phyloP scores from a whole-genome alignment of 64 coral and sea anemone genomes.

The Dendronephthya gigantea region DNA sequence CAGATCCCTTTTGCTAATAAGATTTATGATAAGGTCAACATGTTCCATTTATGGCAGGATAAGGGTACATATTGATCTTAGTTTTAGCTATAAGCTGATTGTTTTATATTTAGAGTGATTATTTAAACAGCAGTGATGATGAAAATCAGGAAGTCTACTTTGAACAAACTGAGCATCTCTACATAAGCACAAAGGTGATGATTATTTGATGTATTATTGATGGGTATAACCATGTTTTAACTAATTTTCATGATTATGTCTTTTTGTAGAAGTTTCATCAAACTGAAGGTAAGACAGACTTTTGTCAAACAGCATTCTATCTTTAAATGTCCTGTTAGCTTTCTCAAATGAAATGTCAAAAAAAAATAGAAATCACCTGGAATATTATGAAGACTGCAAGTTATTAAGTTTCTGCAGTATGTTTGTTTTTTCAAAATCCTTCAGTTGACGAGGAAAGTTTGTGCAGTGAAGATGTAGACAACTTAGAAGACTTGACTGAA shows the following conservation, averaged over 20 bases:
- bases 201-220: neutral
- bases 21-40: too few relatives aligned
- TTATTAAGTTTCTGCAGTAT: too few relatives aligned
- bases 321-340: too few relatives aligned
- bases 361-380: too few relatives aligned
- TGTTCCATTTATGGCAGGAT: too few relatives aligned
- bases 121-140: conserved; percentile 3
- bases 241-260: neutral
- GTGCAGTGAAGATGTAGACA: neutral
- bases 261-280: neutral
- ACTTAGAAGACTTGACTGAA: neutral
- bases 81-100: neutral
- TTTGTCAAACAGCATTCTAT: too few relatives aligned
- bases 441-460: neutral
- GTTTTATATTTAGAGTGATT: neutral
- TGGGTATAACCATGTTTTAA: neutral
- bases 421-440: too few relatives aligned
- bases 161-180: neutral
- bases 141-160: neutral
- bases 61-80: too few relatives aligned
- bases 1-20: too few relatives aligned
- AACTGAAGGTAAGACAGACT: neutral
- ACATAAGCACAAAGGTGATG: neutral
- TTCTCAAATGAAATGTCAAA: too few relatives aligned
- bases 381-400: too few relatives aligned